Evolutionary conservation across 2,113 vertebrate genomes (phyloP).

Genomic region (Microcebus jonahi): DNA sequence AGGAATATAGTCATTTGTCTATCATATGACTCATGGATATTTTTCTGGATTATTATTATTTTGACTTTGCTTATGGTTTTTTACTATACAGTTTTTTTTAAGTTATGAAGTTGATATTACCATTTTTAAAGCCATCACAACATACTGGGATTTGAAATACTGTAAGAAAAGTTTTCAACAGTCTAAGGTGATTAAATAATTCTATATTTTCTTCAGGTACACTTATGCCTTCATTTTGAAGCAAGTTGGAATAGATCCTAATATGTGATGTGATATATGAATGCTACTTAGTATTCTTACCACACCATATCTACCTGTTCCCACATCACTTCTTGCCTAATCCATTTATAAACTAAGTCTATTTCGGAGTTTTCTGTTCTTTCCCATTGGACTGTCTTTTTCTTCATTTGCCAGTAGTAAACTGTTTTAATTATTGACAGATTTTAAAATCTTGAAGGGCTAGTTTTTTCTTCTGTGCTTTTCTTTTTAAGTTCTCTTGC

Average conservation of each 20-base stretch:
- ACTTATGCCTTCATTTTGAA: background rate
- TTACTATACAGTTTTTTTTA: background rate
- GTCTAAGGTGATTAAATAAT: background rate
- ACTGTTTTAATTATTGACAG: background rate
- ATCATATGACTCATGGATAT: background rate
- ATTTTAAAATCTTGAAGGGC: background rate
- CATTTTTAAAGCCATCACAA: background rate
- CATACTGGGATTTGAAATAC: background rate
- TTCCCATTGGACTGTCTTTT: background rate
- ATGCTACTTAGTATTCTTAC: constrained; percentile 15
- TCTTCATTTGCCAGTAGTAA: background rate
- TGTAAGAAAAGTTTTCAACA: background rate
- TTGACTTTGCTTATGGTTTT: background rate
- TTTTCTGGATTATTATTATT: background rate
- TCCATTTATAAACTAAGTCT: background rate
- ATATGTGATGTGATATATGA: background rate
- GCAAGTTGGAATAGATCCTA: background rate
- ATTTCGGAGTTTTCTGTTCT: background rate
- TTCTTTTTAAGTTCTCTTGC: background rate
- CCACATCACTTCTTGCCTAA: background rate
- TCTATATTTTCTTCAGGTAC: background rate
- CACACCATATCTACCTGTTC: background rate
- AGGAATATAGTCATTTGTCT: background rate
- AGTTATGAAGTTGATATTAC: background rate
- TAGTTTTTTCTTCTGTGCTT: background rate